Percentiles rank a stretch among this genome's conserved stretches.
Conservation (phyloP, 2,888 invertebrate species). For the Tiphia femorata region DNA sequence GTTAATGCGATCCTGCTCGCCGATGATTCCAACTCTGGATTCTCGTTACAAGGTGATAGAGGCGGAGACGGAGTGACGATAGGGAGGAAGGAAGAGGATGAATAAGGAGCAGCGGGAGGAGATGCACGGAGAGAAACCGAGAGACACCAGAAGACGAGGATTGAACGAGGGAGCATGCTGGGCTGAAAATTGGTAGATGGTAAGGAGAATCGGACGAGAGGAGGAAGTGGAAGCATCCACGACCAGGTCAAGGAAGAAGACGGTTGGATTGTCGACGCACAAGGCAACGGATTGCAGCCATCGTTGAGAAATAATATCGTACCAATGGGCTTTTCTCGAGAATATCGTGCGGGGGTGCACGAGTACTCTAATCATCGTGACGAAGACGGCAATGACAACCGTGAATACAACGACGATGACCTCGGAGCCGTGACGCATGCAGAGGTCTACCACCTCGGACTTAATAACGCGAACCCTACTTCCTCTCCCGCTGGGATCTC, state of each 20-base stretch:
- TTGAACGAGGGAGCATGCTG: too few relatives aligned
- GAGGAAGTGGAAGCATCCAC: too few relatives aligned
- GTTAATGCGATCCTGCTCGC: conserved; percentile 62
- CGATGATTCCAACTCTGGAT: background rate
- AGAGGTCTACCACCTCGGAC: too few relatives aligned
- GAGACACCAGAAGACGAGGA: too few relatives aligned
- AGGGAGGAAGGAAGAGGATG: conserved; percentile 2
- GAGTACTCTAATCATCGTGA: background rate
- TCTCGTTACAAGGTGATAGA: conserved; percentile 18
- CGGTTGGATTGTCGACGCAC: too few relatives aligned
- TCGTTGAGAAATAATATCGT: conserved; percentile 55
- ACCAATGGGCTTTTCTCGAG: conserved; percentile 28
- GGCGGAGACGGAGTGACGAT: background rate
- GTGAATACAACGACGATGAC: background rate
- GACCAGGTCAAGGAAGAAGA: too few relatives aligned
- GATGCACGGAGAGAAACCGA: too few relatives aligned
- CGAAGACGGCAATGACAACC: background rate
- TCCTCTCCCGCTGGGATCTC: background rate
- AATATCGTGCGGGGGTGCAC: conserved; percentile 22
- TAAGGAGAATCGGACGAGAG: too few relatives aligned
- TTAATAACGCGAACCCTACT: too few relatives aligned
- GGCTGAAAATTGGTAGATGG: too few relatives aligned
- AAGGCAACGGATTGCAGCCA: conserved; percentile 42
- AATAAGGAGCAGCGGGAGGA: too few relatives aligned
- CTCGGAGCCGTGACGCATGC: background rate